Evolutionary conservation across 23 tunicate genomes (phyloP).

Genomic region (Trididemnum nubilum): DNA sequence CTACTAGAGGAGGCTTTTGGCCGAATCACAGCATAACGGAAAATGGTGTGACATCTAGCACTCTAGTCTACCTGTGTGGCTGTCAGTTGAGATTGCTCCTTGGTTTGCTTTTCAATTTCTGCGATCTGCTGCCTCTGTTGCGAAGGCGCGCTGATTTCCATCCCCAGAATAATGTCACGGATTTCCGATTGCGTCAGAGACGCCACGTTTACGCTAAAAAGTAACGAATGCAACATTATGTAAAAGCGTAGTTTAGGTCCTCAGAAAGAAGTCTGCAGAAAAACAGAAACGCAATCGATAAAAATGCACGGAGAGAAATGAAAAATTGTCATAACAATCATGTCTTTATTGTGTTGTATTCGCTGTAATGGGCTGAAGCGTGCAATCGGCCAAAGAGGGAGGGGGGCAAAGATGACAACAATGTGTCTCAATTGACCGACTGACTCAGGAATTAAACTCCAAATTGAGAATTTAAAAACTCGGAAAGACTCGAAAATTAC

Average conservation of each 20-base stretch:
- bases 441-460: no score
- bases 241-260: not conserved
- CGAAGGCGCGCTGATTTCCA: constrained; percentile 99
- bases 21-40: no score
- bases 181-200: constrained; percentile 99
- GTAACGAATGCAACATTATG: not conserved
- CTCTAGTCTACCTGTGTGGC: constrained; percentile 99
- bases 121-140: constrained; percentile 99
- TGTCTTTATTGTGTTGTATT: no score
- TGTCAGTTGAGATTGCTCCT: constrained; percentile 99
- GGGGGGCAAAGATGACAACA: no score
- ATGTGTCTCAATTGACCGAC: no score
- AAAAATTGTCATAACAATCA: no score
- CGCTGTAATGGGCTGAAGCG: no score
- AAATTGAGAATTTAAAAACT: no score
- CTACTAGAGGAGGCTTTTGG: no score
- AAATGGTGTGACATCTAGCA: no score
- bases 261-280: not conserved
- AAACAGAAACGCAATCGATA: not conserved
- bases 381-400: no score
- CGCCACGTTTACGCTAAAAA: constrained; percentile 95
- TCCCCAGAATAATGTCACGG: constrained; percentile 98
- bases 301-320: not conserved
- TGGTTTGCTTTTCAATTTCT: constrained; percentile 97
- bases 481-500: no score